A percentile compares a stretch with the other conserved stretches of the same genome.
Evolutionary conservation across 1,140 invertebrate genomes (phyloP).

Genomic region (Acromyrmex heyeri): DNA sequence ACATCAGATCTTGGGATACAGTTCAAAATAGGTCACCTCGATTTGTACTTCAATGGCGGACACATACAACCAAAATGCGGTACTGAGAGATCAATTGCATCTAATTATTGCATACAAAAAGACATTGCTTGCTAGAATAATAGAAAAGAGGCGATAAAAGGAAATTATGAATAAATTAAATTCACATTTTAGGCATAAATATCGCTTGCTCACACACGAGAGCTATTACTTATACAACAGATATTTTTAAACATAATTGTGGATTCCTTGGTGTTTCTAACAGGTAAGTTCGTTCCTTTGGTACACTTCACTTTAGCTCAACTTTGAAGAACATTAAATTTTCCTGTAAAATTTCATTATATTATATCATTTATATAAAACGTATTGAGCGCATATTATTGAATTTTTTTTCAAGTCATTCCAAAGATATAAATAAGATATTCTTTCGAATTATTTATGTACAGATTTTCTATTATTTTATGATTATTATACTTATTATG

Average conservation of each 20-base stretch:
- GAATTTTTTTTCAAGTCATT: neutral
- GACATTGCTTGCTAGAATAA: neutral
- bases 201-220: conserved; percentile 5
- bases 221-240: neutral
- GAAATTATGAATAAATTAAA: neutral
- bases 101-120: neutral
- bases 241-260: neutral
- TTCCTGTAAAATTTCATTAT: neutral
- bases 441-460: neutral
- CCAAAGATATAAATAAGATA: neutral
- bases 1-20: conserved; percentile 27
- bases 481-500: neutral
- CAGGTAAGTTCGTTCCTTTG: neutral
- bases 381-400: neutral
- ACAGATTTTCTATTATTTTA: neutral
- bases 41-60: conserved; percentile 31
- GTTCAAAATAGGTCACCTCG: neutral
- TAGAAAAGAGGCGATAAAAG: neutral
- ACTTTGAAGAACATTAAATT: neutral
- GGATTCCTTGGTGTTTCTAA: neutral
- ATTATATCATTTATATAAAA: conserved; percentile 9
- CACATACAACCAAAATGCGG: conserved; percentile 43
- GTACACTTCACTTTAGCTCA: neutral
- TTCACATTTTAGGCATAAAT: conserved; percentile 6
- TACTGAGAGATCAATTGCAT: conserved; percentile 7